Evolutionary conservation across 2,113 vertebrate species (phyloP).

Genomic region (Naja naja): DNA sequence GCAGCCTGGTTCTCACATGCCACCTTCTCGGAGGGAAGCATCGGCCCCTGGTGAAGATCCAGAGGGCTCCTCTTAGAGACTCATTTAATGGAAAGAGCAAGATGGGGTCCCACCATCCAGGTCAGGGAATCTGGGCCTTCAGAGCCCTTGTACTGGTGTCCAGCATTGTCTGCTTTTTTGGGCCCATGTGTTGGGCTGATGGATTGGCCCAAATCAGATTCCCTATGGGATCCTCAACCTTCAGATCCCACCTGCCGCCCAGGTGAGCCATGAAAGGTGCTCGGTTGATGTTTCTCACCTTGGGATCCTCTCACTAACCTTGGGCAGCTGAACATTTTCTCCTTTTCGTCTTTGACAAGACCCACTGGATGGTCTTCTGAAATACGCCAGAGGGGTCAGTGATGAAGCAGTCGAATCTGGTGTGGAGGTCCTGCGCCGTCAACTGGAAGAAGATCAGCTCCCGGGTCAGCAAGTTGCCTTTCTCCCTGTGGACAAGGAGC

Average conservation of each 20-base stretch:
- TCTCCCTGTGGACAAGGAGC: neutral
- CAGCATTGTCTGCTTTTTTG: fast-evolving
- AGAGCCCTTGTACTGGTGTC: neutral
- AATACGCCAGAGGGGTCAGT: conserved; percentile 36
- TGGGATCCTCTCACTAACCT: too few relatives aligned
- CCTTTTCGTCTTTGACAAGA: neutral
- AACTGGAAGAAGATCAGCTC: conserved; percentile 56
- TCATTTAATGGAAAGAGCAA: neutral
- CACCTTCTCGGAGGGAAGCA: neutral
- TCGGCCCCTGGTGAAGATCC: neutral
- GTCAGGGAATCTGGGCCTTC: neutral
- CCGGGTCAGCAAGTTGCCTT: neutral
- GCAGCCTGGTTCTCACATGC: neutral
- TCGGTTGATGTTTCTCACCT: too few relatives aligned
- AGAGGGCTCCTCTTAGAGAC: fast-evolving
- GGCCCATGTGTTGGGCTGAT: neutral
- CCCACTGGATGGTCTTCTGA: neutral
- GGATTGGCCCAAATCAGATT: neutral
- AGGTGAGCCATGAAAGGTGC: too few relatives aligned
- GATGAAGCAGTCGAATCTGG: conserved; percentile 67
- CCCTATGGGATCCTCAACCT: neutral
- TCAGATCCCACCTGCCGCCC: neutral
- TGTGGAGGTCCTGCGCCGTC: conserved; percentile 42
- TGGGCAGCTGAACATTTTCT: fast-evolving
- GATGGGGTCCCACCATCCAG: neutral